These are phyloP conservation scores for Agrochola circellaris DNA, from an alignment of 2,888 invertebrate genomes.

Conservation along the genomic window DNA sequence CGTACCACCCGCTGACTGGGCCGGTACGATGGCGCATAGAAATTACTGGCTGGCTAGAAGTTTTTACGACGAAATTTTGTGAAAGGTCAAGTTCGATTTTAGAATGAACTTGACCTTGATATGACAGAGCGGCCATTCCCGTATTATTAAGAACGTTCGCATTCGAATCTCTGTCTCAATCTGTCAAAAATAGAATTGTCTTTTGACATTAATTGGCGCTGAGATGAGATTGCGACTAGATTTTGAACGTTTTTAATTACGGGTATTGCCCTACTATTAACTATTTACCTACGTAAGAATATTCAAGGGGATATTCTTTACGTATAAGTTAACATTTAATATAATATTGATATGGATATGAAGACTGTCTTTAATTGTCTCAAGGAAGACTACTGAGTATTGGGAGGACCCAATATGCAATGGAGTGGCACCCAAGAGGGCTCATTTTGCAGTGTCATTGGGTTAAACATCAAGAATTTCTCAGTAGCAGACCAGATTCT, in stretches of 20 bases:
- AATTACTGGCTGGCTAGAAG: not conserved
- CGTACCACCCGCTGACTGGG: conserved; percentile 64
- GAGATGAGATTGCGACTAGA: not conserved
- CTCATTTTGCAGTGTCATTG: not conserved
- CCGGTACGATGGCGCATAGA: conserved; percentile 52
- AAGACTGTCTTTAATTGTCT: not conserved
- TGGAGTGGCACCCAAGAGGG: not conserved
- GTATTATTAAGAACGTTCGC: not conserved
- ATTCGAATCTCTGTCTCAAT: not conserved
- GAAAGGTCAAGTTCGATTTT: not conserved
- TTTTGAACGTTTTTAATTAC: not conserved
- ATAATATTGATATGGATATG: not conserved
- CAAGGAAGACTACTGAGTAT: not conserved
- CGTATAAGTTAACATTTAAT: not conserved
- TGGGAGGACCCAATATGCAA: not conserved
- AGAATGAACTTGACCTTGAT: not conserved
- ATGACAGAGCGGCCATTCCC: not conserved
- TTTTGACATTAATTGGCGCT: not conserved
- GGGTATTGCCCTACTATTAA: not conserved
- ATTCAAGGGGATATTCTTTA: not conserved
- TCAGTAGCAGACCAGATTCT: not conserved
- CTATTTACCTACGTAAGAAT: not conserved
- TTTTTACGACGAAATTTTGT: not conserved
- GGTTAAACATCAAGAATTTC: not conserved
- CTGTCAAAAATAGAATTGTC: not conserved